Evolutionary conservation across 2,113 vertebrate species (phyloP), one percentile per base, ranked within the genome.

Genomic region (Gnathonemus longibarbis): DNA sequence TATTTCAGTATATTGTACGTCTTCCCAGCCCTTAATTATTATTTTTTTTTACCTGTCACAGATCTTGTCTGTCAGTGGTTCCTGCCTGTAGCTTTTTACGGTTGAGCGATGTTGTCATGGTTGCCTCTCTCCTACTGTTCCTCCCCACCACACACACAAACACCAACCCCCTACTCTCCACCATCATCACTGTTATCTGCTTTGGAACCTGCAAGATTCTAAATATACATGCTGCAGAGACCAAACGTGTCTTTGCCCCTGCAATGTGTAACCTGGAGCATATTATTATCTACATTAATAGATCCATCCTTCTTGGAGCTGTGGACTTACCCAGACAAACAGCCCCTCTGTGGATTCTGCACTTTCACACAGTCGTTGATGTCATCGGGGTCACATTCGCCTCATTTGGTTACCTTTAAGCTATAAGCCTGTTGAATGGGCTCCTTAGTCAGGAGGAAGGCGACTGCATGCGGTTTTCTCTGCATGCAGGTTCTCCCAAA

Each of bases 91-190:
- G 83, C 19, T 84, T 45, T 39, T 42, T 80, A 35, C 39, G 42
- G 83, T 84, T 84, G 21, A 84, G 83, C 1, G 8, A 84, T 84
- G 83, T 84, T 84, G 83, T 84, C 83, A 46, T 46, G 83, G 83
- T 46, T 84, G 45, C 21, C 2, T 24, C 80, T 84, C 21, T 24
- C 45, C 42, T 48, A 45, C 45, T 42, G 35, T 3, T n/a, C 83
- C 83, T 27, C 27, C 62, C 62, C 62, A 3, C 3, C n/a, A 8
- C 62, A 66, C 62, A 70, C n/a, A 70, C 62, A 70, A 27, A 70
- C 62, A 80, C 74, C 74, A 19, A 80, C 74, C 74, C 35, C 35
- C 74, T 17, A 19, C 31, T 7, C 35, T 7, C 45, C 83, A 84
- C 45, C 45, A 11, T 24, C 24, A 46, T 24, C 83, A 48, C 45